phyloP scores from a whole-genome alignment of 2,888 invertebrate genomes.

The Pseudococcus longispinus region DNA sequence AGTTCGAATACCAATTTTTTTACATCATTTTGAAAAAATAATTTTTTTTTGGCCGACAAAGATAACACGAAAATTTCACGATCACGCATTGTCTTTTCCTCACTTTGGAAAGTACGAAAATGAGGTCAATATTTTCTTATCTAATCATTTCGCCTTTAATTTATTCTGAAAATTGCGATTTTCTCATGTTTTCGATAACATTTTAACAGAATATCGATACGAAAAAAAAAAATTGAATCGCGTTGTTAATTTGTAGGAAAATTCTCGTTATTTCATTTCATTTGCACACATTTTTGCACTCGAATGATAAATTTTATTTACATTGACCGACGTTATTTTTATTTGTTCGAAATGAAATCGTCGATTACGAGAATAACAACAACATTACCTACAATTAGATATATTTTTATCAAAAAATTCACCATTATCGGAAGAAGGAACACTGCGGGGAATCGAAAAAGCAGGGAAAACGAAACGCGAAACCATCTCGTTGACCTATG shows the following conservation, averaged over 20 bases:
- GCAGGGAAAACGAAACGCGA: background rate
- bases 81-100: too few species aligned
- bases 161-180: too few species aligned
- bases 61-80: too few species aligned
- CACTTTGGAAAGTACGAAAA: too few species aligned
- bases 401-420: background rate
- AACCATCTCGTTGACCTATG: background rate
- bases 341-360: background rate
- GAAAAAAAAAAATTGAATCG: too few species aligned
- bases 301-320: background rate
- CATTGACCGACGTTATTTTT: background rate
- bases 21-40: too few species aligned
- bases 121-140: too few species aligned
- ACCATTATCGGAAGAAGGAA: background rate
- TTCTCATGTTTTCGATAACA: too few species aligned
- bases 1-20: too few species aligned
- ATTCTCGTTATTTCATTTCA: background rate
- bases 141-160: too few species aligned
- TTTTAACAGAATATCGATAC: too few species aligned
- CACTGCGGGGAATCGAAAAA: background rate
- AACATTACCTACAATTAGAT: background rate
- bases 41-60: too few species aligned
- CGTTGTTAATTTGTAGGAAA: background rate
- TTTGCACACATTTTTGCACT: background rate
- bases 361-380: background rate